Conservation (phyloP, 2,888 invertebrate species). For the Ischnus inquisitorius region DNA sequence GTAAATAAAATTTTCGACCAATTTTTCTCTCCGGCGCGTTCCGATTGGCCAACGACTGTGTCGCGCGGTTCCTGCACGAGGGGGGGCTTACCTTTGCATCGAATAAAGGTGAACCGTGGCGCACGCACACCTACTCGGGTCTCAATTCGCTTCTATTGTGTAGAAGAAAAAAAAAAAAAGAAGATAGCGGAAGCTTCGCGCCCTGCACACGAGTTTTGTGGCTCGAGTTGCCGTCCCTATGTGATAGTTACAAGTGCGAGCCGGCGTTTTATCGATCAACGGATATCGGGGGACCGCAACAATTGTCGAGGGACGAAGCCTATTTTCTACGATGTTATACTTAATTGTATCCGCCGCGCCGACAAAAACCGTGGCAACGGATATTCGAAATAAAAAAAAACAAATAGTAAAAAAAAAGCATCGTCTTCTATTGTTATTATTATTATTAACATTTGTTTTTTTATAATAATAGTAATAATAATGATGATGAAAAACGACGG, state of each 20-base stretch:
- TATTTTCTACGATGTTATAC: slow-evolving; percentile 20
- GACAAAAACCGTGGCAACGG: no score
- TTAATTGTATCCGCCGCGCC: no score
- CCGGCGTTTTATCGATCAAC: background rate
- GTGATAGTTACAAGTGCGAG: background rate
- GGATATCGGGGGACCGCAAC: background rate
- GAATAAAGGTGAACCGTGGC: slow-evolving; percentile 1
- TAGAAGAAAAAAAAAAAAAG: background rate
- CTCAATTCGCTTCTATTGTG: background rate
- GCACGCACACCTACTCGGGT: slow-evolving; percentile 4
- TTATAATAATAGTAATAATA: no score
- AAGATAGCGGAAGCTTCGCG: slow-evolving; percentile 11
- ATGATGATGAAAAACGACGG: no score
- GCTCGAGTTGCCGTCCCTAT: background rate
- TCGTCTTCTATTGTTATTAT: no score
- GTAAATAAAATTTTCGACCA: no score
- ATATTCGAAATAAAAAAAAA: no score
- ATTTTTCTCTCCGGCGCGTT: no score
- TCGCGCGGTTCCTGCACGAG: no score
- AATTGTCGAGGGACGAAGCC: slow-evolving; percentile 32
- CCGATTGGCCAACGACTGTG: no score
- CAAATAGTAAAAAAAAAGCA: no score
- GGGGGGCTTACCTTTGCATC: background rate
- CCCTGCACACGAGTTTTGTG: background rate
- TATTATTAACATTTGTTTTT: no score